Evolutionary conservation across 2,888 invertebrate genomes (phyloP), one percentile per base, ranked within the genome.

Genomic region (Dicycla oo): DNA sequence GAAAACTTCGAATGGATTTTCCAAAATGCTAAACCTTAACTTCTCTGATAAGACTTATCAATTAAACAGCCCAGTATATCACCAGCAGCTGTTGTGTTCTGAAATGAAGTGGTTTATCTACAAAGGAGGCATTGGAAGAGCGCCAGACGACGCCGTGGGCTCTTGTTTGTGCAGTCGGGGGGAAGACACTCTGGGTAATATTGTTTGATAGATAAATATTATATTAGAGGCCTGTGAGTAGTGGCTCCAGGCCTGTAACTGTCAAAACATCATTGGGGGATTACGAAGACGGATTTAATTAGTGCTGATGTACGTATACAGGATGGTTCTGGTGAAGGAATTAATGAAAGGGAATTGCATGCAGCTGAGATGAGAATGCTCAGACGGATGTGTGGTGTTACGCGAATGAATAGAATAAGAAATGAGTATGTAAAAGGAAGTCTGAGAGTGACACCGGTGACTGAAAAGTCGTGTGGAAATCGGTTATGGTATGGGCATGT

Each of bases 41-140:
- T 13, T 11, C 43, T 63, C 49, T 18, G 30, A 51, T 45, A 38
- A 30, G 38, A 38, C 45, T 72, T 71, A 82, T 79, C 69, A 71
- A 66, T 81, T 61, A 73, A 64, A 68, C 47, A 40, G 3, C 45
- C 68, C 58, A 65, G 53, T 78, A 74, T 69, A 83, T 85, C 81
- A 83, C 51, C 4, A 10, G 60, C 83, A 85, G 85, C 78, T 83
- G 84, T 78, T 85, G 83, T 85, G 76, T 82, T 56, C 40, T 58
- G 62, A 81, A 83, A 85, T 72, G 72, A 82, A 75, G 86, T 75
- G 83, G 83, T 75, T 82, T 81, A 74, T 67, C 73, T 78, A 74
- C 81, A 85, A 80, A 78, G 76, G 73, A 67, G 70, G 34, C 45
- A 51, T 85, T 85, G 86, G 85, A 78, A 60, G 62, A 23, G 56